Conservation (phyloP, 1,140 invertebrate genomes). For the Conus ventricosus region DNA sequence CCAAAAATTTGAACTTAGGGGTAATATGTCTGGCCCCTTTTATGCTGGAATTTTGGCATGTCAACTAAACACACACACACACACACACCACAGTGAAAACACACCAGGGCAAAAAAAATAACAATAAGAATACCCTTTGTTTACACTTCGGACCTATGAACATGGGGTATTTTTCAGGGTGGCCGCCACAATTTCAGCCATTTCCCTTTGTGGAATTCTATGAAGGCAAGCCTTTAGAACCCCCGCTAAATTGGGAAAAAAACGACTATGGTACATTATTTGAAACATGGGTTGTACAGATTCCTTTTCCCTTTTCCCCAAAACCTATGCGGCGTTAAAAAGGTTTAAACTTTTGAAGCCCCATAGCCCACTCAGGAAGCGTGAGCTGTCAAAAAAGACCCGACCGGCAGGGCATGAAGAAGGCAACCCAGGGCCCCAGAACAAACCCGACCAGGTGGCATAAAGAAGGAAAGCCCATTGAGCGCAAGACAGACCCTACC, state of each 20-base stretch:
- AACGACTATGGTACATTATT: background rate
- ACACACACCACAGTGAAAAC: too few species aligned
- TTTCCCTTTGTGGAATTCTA: constrained; percentile 89
- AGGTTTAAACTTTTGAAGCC: too few species aligned
- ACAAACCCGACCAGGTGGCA: background rate
- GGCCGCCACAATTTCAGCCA: constrained; percentile 93
- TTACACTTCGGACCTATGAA: constrained; percentile 84
- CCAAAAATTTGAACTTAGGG: too few species aligned
- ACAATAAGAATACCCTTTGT: constrained; percentile 9
- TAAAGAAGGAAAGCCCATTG: too few species aligned
- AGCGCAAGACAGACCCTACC: too few species aligned
- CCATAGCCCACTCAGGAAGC: background rate
- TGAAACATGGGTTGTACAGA: background rate
- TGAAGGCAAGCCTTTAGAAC: constrained; percentile 90
- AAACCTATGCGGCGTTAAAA: background rate
- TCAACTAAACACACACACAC: too few species aligned
- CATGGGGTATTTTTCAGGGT: constrained; percentile 98
- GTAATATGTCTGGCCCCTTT: too few species aligned
- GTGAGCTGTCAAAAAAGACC: background rate
- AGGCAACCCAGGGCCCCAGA: too few species aligned
- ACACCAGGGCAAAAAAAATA: too few species aligned
- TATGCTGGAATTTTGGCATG: too few species aligned
- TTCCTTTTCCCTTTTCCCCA: too few species aligned
- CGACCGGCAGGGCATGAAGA: too few species aligned
- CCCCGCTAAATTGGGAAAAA: constrained; percentile 80